These are phyloP conservation scores for Lasioglossum oenotherae DNA, from an alignment of 2,888 invertebrate species.

Conservation along the genomic window DNA sequence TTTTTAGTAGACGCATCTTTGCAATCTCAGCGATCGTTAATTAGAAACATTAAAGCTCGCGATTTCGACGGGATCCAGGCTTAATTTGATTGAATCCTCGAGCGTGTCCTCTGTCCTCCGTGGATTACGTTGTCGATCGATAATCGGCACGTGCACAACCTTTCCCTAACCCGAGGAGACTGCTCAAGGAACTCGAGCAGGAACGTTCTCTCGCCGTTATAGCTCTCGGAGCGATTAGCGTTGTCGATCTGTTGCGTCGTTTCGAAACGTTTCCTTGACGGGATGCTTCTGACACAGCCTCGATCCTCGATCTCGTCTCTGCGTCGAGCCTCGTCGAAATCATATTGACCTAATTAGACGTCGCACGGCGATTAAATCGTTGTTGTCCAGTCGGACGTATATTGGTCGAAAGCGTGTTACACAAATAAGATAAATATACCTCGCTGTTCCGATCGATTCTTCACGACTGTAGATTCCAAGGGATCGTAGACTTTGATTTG, in stretches of 20 bases:
- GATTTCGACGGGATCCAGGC: neutral
- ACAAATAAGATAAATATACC: neutral
- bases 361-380: neutral
- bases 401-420: neutral
- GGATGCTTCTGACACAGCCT: neutral
- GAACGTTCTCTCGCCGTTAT: neutral
- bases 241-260: neutral
- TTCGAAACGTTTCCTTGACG: neutral
- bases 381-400: neutral
- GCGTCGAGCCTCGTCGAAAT: neutral
- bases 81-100: neutral
- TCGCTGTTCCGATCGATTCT: no score
- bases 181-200: neutral
- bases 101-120: neutral
- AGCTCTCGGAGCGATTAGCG: neutral
- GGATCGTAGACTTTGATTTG: no score
- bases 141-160: slow-evolving; percentile 24
- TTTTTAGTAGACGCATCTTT: neutral
- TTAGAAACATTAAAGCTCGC: neutral
- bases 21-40: neutral
- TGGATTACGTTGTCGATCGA: neutral
- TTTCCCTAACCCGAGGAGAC: slow-evolving; percentile 16
- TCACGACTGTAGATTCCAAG: no score
- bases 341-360: neutral
- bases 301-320: neutral